A percentile compares a stretch with the other conserved stretches of the same genome.
These are phyloP conservation scores for Imbricaverruca yamaguchii DNA, from an alignment of 2,888 invertebrate species.

Conservation along the genomic window DNA sequence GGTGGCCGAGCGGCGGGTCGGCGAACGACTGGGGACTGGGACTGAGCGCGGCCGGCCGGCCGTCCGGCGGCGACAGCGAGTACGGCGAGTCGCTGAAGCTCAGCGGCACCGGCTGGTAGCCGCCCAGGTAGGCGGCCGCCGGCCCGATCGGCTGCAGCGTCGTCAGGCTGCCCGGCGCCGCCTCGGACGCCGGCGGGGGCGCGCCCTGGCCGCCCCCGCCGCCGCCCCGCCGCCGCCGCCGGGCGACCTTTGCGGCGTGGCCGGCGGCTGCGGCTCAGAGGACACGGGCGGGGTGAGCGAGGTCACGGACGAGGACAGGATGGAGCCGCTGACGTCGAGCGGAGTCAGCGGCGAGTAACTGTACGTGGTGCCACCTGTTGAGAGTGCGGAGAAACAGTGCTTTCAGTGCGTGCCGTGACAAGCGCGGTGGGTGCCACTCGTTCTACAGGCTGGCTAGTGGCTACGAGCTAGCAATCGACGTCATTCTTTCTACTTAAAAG, in stretches of 20 bases:
- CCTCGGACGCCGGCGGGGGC: too few relatives aligned
- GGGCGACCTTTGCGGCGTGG: background rate
- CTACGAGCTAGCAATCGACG: too few relatives aligned
- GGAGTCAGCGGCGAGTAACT: conserved; percentile 8
- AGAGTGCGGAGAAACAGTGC: conserved; percentile 14
- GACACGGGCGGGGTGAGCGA: conserved; percentile 1
- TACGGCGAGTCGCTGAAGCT: conserved; percentile 5
- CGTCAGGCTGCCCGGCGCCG: background rate
- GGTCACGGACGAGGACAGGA: background rate
- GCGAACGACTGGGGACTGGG: background rate
- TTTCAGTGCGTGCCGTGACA: background rate
- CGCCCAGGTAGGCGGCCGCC: background rate
- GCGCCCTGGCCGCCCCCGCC: too few relatives aligned
- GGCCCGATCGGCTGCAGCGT: background rate
- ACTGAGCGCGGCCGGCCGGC: background rate
- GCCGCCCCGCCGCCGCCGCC: too few relatives aligned
- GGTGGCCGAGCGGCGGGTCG: background rate
- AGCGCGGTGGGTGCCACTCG: background rate
- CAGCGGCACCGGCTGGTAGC: conserved; percentile 14
- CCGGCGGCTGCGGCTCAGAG: background rate
- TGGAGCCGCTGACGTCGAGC: background rate
- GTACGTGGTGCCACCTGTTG: conserved; percentile 19
- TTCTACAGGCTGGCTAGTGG: too few relatives aligned
- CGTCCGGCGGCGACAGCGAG: background rate
- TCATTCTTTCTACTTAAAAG: too few relatives aligned